These are phyloP conservation scores for Lonchura striata DNA, from an alignment of 2,113 vertebrate species.

Conservation along the genomic window DNA sequence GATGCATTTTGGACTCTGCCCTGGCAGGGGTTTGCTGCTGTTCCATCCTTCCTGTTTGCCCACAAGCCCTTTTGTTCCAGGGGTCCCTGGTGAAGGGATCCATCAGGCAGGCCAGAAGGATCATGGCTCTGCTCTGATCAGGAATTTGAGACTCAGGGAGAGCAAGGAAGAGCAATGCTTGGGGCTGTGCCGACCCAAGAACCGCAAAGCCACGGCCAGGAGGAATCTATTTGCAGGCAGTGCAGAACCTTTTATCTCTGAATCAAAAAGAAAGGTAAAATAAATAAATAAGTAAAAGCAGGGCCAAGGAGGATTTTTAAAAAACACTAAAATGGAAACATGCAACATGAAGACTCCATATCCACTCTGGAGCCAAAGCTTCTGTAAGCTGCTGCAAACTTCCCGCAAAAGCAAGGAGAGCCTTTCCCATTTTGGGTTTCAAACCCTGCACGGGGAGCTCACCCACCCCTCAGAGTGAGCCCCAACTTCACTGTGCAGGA, in stretches of 20 bases:
- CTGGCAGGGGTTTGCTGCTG: neutral
- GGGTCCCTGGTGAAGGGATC: neutral
- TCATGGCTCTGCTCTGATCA: neutral
- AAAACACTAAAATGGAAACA: neutral
- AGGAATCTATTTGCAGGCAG: neutral
- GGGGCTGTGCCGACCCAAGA: neutral
- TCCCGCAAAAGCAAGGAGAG: neutral
- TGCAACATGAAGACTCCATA: fast-evolving
- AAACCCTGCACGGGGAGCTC: neutral
- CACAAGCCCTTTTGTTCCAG: neutral
- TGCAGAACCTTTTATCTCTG: too few species aligned
- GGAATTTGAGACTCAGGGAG: neutral
- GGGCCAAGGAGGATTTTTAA: neutral
- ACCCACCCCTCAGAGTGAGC: fast-evolving
- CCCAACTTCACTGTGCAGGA: neutral
- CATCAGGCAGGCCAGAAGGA: neutral
- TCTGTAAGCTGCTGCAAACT: neutral
- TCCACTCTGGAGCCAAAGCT: neutral
- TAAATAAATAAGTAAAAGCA: neutral
- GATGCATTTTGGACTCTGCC: neutral
- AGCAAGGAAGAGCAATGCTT: neutral
- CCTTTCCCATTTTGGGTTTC: neutral
- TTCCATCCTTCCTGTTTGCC: neutral
- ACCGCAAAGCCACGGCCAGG: fast-evolving
- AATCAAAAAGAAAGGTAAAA: neutral